Conservation (phyloP, 30 jellyfish, hydroid and myxozoan genomes). For the Nemopilema nomurai region DNA sequence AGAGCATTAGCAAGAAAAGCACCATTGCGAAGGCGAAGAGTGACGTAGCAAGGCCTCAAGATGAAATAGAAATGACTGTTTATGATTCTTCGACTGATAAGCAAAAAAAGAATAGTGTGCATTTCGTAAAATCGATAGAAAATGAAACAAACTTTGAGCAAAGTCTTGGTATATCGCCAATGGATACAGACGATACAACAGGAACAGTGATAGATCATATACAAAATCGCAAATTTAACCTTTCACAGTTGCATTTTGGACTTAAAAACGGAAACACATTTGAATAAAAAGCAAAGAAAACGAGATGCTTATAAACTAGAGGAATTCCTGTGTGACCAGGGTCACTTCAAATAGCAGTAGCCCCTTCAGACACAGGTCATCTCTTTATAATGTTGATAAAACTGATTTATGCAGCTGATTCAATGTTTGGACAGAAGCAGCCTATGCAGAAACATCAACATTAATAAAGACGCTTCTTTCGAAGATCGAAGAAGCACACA, state of each 20-base stretch:
- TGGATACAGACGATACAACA: conserved; percentile 7
- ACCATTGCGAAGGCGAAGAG: conserved; percentile 15
- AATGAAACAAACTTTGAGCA: conserved; percentile 45
- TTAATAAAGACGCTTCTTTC: no score
- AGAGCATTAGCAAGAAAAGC: conserved; percentile 11
- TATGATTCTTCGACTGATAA: conserved; percentile 15
- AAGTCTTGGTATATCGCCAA: conserved; percentile 6
- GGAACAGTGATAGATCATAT: conserved; percentile 1
- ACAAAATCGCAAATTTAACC: conserved; percentile 21
- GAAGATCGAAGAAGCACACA: no score
- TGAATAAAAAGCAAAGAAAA: conserved; percentile 27
- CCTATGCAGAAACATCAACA: no score
- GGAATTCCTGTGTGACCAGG: not conserved
- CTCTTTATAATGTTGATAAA: no score
- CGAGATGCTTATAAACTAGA: not conserved
- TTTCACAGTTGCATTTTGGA: conserved; percentile 61
- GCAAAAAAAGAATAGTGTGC: not conserved
- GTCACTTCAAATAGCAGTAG: not conserved
- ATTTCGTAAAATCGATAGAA: conserved; percentile 14
- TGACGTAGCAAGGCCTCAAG: conserved; percentile 29
- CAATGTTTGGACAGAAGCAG: no score
- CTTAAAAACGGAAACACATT: conserved; percentile 61
- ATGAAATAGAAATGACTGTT: conserved; percentile 59
- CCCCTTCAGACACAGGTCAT: no score
- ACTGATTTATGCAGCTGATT: no score